Evolutionary conservation across 2,797 vertebrate genomes (phyloP).

Genomic region (Dendrocincla fuliginosa): DNA sequence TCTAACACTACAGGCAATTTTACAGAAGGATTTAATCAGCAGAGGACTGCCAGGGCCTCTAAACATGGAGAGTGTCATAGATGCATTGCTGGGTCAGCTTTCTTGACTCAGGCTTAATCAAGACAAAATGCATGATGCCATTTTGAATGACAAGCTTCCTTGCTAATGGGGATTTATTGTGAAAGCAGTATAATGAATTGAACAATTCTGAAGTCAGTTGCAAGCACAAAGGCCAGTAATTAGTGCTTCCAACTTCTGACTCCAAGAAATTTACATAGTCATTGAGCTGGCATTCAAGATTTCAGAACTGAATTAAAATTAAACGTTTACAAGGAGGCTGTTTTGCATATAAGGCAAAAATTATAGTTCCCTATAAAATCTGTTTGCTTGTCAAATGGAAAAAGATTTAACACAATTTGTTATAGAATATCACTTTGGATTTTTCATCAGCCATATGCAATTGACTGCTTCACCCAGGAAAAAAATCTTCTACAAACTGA

Average conservation of each 20-base stretch:
- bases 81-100: background rate
- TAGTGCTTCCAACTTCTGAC: background rate
- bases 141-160: conserved; percentile 10
- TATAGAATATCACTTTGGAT: background rate
- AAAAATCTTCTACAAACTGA: background rate
- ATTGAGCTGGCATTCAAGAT: background rate
- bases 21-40: background rate
- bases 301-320: conserved; percentile 1
- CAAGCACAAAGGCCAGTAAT: conserved; percentile 26
- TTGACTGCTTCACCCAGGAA: background rate
- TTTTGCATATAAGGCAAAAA: background rate
- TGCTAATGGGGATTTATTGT: background rate
- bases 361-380: background rate
- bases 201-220: background rate
- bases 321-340: background rate
- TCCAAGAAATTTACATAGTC: conserved; percentile 14
- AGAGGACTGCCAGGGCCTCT: background rate
- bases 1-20: background rate
- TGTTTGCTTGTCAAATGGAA: background rate
- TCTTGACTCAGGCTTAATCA: background rate
- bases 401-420: background rate
- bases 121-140: background rate
- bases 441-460: background rate
- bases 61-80: background rate
- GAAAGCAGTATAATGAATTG: conserved; percentile 14